Evolutionary conservation across 2,797 vertebrate species (phyloP).

Genomic region (Esox lucius): DNA sequence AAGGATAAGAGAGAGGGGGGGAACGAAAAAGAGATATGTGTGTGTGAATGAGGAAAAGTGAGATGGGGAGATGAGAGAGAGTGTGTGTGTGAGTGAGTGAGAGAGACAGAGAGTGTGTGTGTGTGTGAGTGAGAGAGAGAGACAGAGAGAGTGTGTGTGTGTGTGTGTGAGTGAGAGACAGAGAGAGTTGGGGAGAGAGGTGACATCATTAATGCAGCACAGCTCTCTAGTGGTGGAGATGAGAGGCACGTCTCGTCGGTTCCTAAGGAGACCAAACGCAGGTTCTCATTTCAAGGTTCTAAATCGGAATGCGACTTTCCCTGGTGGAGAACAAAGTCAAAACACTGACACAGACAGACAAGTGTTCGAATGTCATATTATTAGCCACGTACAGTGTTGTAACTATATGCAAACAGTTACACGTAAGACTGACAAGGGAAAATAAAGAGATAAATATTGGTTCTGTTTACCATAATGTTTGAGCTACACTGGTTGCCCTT

Average conservation of each 20-base stretch:
- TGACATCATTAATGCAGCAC: neutral
- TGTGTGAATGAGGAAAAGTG: neutral
- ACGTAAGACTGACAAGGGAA: no score
- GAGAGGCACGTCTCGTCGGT: neutral
- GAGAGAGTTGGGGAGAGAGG: neutral
- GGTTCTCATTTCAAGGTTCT: neutral
- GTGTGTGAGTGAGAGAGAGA: neutral
- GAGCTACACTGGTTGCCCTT: no score
- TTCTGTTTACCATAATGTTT: no score
- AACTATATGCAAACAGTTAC: no score
- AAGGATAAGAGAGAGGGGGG: no score
- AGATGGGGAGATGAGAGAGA: neutral
- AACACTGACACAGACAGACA: neutral
- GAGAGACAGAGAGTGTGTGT: slow-evolving; percentile 6
- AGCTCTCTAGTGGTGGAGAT: neutral
- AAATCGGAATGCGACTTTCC: neutral
- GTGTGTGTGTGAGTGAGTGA: no score
- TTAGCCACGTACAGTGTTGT: no score
- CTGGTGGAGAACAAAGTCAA: neutral
- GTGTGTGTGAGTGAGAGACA: slow-evolving; percentile 3
- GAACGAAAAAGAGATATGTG: neutral
- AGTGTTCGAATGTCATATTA: no score
- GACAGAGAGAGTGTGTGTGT: no score
- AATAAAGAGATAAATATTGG: no score
- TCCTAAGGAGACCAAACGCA: neutral